Percentiles rank a stretch among this genome's conserved stretches.
Evolutionary conservation across 2,888 invertebrate genomes (phyloP).

Genomic region (Automeris io): DNA sequence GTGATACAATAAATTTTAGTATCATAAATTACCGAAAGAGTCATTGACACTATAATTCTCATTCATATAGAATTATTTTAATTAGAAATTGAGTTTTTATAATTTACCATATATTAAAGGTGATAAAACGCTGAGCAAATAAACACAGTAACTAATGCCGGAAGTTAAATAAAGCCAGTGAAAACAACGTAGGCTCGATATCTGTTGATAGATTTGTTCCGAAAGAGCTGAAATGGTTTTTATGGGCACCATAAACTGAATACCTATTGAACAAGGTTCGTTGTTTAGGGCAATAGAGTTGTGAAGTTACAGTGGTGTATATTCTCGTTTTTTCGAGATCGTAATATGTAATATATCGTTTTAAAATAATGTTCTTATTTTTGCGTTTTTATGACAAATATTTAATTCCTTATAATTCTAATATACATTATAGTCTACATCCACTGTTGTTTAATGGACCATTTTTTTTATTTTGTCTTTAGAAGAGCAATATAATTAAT

Average conservation of each 20-base stretch:
- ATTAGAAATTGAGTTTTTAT: too few relatives aligned
- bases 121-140: background rate
- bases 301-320: constrained; percentile 1
- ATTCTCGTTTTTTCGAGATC: background rate
- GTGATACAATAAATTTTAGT: too few relatives aligned
- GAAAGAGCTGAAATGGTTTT: constrained; percentile 24
- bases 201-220: constrained; percentile 18
- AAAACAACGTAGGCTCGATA: constrained; percentile 16
- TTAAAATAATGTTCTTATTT: background rate
- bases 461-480: too few relatives aligned
- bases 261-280: constrained; percentile 22
- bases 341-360: background rate
- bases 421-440: too few relatives aligned
- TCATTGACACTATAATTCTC: too few relatives aligned
- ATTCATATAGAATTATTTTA: too few relatives aligned
- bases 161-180: constrained; percentile 12
- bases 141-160: constrained; percentile 4
- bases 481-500: too few relatives aligned
- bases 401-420: too few relatives aligned
- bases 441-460: too few relatives aligned
- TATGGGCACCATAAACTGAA: constrained; percentile 26
- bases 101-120: too few relatives aligned
- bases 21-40: too few relatives aligned
- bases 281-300: constrained; percentile 13
- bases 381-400: background rate